phyloP scores from a whole-genome alignment of 2,888 invertebrate species.

The Abrostola triplasia region DNA sequence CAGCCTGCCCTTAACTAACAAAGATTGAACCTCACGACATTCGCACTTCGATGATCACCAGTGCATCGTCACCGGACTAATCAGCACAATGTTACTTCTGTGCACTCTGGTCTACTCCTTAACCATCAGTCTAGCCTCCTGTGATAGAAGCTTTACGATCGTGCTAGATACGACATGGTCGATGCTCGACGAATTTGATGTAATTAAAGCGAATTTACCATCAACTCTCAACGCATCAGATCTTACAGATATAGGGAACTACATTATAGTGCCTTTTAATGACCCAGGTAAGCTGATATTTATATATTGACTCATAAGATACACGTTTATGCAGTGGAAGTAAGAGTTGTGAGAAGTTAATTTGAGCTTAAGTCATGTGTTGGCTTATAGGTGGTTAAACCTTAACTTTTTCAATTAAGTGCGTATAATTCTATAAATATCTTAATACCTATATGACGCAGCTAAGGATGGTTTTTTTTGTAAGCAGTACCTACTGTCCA shows the following conservation, averaged over 20 bases:
- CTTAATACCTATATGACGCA: too few relatives aligned
- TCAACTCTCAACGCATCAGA: constrained; percentile 31
- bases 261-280: constrained; percentile 62
- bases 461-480: too few relatives aligned
- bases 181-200: constrained; percentile 67
- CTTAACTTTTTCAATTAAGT: too few relatives aligned
- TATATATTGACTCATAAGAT: background rate
- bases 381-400: too few relatives aligned
- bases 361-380: too few relatives aligned
- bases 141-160: constrained; percentile 68
- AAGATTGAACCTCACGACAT: background rate
- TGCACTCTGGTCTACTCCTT: constrained; percentile 17
- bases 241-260: constrained; percentile 51
- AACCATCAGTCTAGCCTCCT: constrained; percentile 5
- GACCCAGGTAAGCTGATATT: constrained; percentile 59
- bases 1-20: constrained; percentile 22
- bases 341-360: too few relatives aligned
- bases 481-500: too few relatives aligned
- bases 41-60: background rate
- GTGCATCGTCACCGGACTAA: constrained; percentile 6
- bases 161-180: constrained; percentile 72
- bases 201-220: constrained; percentile 62
- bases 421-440: too few relatives aligned
- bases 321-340: too few relatives aligned
- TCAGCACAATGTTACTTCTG: constrained; percentile 44